A percentile compares a stretch with the other conserved stretches of the same genome.
Conservation (phyloP, 2,113 vertebrate species). For the Tupaia chinensis region DNA sequence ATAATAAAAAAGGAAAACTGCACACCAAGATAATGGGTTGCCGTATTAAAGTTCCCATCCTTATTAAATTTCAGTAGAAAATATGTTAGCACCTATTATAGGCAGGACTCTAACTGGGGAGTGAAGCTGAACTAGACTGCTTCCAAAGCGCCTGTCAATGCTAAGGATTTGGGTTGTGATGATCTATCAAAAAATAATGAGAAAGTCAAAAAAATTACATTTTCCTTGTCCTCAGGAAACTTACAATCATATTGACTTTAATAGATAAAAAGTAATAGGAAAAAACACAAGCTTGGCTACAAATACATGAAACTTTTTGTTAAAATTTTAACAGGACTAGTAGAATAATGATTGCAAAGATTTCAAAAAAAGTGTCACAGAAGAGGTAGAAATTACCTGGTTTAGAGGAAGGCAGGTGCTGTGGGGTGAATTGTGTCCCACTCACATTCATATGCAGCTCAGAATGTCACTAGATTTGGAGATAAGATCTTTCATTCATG, state of each 20-base stretch:
- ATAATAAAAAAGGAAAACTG: slow-evolving; percentile 28
- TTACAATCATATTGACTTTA: not conserved
- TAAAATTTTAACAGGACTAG: slow-evolving; percentile 13
- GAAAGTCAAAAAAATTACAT: slow-evolving; percentile 11
- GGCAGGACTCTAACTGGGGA: not conserved
- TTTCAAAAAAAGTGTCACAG: not conserved
- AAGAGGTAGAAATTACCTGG: not conserved
- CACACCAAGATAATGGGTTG: not conserved
- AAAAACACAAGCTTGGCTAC: not conserved
- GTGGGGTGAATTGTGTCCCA: not conserved
- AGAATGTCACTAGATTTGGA: slow-evolving; percentile 8
- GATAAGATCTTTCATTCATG: not conserved
- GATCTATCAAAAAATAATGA: not conserved
- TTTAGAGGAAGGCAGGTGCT: not conserved
- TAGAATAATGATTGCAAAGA: not conserved
- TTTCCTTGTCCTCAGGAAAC: not conserved
- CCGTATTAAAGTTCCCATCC: not conserved
- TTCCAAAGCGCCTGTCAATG: not conserved
- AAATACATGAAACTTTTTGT: not conserved
- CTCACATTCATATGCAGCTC: not conserved
- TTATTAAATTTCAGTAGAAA: slow-evolving; percentile 44
- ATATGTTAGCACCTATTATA: not conserved
- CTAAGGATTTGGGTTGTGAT: not conserved
- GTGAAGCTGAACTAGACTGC: not conserved
- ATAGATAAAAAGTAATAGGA: not conserved